Evolutionary conservation across 2,113 vertebrate genomes (phyloP).

Genomic region (Ctenodactylus gundi): DNA sequence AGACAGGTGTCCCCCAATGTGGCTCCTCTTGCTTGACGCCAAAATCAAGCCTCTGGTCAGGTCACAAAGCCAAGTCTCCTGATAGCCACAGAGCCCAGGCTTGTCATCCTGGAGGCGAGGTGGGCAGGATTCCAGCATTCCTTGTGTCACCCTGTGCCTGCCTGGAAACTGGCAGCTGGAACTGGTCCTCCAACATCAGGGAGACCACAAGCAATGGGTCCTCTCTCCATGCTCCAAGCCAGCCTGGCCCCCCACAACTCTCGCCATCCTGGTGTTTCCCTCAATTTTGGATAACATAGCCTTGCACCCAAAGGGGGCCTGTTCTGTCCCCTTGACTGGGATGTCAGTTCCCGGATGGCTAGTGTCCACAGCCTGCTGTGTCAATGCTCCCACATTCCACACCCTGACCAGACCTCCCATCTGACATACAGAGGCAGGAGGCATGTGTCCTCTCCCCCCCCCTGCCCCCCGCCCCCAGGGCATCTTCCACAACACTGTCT

Average conservation of each 20-base stretch:
- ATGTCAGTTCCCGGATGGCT: no score
- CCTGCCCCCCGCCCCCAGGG: no score
- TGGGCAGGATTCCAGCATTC: background rate
- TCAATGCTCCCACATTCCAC: background rate
- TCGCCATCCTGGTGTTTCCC: background rate
- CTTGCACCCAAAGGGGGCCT: background rate
- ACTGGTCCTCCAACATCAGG: background rate
- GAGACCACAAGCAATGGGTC: background rate
- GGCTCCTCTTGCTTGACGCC: background rate
- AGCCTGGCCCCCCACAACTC: rapidly evolving
- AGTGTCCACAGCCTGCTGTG: background rate
- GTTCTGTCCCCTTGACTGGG: background rate
- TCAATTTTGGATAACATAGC: background rate
- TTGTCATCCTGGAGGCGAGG: no score
- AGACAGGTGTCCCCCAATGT: background rate
- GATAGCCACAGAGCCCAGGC: background rate
- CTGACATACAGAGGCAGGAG: background rate
- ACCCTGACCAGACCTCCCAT: background rate
- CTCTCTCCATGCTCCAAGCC: background rate
- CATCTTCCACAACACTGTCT: background rate
- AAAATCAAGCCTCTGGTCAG: background rate
- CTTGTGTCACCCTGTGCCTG: background rate
- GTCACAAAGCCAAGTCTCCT: background rate
- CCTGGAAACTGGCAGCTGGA: background rate
- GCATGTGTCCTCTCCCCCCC: background rate